Evolutionary conservation across 2,888 invertebrate species (phyloP).

Genomic region (Metallyticus violacea): DNA sequence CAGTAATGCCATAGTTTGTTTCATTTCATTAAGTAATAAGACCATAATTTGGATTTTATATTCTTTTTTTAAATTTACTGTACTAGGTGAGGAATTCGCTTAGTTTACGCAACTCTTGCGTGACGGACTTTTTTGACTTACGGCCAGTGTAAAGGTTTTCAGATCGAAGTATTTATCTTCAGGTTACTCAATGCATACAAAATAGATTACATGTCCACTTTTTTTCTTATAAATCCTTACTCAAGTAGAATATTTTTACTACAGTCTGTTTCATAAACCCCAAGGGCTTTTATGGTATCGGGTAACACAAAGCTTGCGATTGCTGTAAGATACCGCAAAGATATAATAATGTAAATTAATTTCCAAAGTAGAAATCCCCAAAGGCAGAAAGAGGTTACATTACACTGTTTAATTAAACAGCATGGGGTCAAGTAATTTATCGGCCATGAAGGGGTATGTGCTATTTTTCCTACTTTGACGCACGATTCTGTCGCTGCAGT

Average conservation of each 20-base stretch:
- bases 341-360: not conserved
- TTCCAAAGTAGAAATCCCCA: not conserved
- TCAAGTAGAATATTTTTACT: not conserved
- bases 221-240: not conserved
- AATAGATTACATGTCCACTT: not conserved
- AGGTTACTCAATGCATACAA: not conserved
- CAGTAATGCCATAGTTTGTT: no score
- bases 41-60: no score
- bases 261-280: not conserved
- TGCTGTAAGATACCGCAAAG: not conserved
- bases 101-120: no score
- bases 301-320: not conserved
- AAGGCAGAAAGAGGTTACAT: not conserved
- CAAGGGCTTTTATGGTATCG: not conserved
- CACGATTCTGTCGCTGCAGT: not conserved
- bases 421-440: not conserved
- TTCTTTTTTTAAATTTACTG: no score
- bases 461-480: not conserved
- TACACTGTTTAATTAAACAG: not conserved
- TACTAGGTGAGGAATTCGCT: no score
- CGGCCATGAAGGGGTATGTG: not conserved
- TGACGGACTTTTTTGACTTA: no score
- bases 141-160: not conserved
- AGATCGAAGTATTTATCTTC: not conserved
- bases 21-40: no score